Evolutionary conservation across 2,888 invertebrate genomes (phyloP).

Genomic region (Gymnoscelis rufifasciata): DNA sequence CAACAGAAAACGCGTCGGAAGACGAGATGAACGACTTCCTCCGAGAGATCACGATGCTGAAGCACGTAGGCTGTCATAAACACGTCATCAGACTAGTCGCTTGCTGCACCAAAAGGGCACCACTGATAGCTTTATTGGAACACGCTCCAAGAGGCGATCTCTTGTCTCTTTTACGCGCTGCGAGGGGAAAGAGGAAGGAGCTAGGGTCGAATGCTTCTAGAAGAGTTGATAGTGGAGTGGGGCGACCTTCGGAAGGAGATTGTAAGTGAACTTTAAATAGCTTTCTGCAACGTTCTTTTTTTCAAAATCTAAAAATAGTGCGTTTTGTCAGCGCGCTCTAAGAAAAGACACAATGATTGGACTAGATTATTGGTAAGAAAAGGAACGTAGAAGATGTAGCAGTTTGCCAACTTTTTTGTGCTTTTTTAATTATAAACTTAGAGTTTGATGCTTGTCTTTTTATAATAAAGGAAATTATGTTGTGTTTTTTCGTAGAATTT

Average conservation of each 20-base stretch:
- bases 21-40: slow-evolving; percentile 85
- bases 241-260: slow-evolving; percentile 76
- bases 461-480: no score
- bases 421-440: no score
- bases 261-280: no score
- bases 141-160: slow-evolving; percentile 89
- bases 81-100: slow-evolving; percentile 87
- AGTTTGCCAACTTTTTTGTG: no score
- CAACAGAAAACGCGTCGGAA: slow-evolving; percentile 73
- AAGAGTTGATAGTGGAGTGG: slow-evolving; percentile 53
- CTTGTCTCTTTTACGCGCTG: slow-evolving; percentile 78
- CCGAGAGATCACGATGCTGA: slow-evolving; percentile 87
- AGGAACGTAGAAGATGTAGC: no score
- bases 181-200: slow-evolving; percentile 56
- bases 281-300: no score
- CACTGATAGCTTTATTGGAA: slow-evolving; percentile 87
- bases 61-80: slow-evolving; percentile 85
- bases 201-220: slow-evolving; percentile 67
- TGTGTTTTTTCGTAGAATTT: no score
- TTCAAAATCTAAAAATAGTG: no score
- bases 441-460: no score
- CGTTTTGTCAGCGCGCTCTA: no score
- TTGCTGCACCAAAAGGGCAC: slow-evolving; percentile 84
- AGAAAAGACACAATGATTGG: no score
- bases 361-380: no score